A percentile compares a stretch with the other conserved stretches of the same genome.
Conservation (phyloP, 2,113 vertebrate species). For the Thalassoma bifasciatum region DNA sequence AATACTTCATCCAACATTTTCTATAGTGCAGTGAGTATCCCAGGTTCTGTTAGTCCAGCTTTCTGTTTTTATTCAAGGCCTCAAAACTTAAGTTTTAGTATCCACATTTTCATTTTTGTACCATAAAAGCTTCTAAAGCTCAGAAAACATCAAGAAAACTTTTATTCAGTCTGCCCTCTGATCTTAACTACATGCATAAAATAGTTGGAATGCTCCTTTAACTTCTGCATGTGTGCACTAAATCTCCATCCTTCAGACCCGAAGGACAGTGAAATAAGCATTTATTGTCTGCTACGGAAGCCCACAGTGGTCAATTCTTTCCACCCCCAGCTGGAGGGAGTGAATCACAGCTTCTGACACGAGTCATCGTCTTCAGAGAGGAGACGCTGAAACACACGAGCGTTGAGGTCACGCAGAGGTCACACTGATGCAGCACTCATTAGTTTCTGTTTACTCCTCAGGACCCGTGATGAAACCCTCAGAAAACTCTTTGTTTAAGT, state of each 20-base stretch:
- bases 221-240: not conserved
- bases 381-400: not conserved
- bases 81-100: not conserved
- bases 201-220: not conserved
- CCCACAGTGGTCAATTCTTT: not conserved
- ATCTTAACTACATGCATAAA: too few species aligned
- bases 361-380: conserved; percentile 7
- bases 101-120: too few species aligned
- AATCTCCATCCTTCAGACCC: conserved; percentile 1
- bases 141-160: too few species aligned
- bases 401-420: not conserved
- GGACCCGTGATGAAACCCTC: not conserved
- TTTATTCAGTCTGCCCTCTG: too few species aligned
- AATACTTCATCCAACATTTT: too few species aligned
- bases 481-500: not conserved
- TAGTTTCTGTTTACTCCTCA: not conserved
- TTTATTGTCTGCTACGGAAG: not conserved
- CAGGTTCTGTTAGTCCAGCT: not conserved
- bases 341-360: conserved; percentile 47
- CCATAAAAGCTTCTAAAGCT: not conserved
- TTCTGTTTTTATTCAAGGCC: not conserved
- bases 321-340: conserved; percentile 14
- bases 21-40: not conserved
- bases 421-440: not conserved
- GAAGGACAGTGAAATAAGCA: not conserved